Percentiles rank a stretch among this genome's conserved stretches.
phyloP scores from a whole-genome alignment of 2,797 vertebrate genomes.

The Spea hammondii region DNA sequence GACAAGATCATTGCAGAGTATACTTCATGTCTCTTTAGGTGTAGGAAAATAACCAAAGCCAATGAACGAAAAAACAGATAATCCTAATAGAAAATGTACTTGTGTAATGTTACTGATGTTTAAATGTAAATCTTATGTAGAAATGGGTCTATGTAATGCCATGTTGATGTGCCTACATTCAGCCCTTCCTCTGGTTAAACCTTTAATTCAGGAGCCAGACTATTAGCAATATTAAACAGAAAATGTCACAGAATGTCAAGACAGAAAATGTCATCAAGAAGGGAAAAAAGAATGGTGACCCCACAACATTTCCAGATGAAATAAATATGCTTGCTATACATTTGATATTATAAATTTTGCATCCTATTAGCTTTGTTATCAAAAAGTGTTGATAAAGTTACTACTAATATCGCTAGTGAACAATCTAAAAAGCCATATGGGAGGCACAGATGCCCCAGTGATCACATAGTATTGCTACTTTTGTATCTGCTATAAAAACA shows the following conservation, averaged over 20 bases:
- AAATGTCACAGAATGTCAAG: conserved; percentile 91
- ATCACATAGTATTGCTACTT: too few relatives aligned
- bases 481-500: too few relatives aligned
- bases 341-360: conserved; percentile 72
- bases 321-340: conserved; percentile 72
- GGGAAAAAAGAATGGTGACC: conserved; percentile 65
- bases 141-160: conserved; percentile 39
- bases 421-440: too few relatives aligned
- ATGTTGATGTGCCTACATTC: conserved; percentile 52
- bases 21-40: not conserved
- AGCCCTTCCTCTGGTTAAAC: conserved; percentile 70
- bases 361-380: conserved; percentile 72
- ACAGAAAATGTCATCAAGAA: conserved; percentile 74
- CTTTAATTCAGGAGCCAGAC: conserved; percentile 79
- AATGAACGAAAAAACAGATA: not conserved
- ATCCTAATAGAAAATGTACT: not conserved
- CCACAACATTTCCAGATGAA: conserved; percentile 73
- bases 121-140: conserved; percentile 54
- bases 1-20: too few relatives aligned
- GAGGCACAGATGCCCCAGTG: too few relatives aligned
- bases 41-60: not conserved
- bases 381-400: too few relatives aligned
- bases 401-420: too few relatives aligned
- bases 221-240: conserved; percentile 85
- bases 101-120: conserved; percentile 47